A percentile compares a stretch with the other conserved stretches of the same genome.
Evolutionary conservation across 2,797 vertebrate species (phyloP).

Genomic region (Discoglossus pictus): DNA sequence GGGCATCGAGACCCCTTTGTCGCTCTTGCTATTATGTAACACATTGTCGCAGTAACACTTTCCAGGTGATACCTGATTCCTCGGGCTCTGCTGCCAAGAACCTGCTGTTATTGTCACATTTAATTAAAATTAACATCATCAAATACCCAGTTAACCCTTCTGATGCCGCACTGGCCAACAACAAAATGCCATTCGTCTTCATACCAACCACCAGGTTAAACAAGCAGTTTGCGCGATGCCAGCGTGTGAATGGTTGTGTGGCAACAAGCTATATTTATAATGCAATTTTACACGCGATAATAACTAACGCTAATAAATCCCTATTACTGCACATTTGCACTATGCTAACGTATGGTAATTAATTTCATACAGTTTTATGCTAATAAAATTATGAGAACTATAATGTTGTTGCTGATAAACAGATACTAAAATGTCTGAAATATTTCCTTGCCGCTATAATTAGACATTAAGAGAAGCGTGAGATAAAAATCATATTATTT

Average conservation of each 20-base stretch:
- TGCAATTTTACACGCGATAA: background rate
- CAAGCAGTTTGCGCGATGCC: background rate
- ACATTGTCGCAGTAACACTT: background rate
- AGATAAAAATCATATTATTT: no score
- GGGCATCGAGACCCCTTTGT: no score
- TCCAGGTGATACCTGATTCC: background rate
- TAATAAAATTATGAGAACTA: background rate
- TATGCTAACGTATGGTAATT: background rate
- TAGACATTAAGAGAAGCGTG: no score
- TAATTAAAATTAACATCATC: background rate
- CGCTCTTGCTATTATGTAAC: no score
- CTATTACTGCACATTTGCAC: no score
- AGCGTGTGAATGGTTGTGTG: background rate
- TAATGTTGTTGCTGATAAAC: background rate
- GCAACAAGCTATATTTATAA: background rate
- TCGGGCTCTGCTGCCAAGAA: background rate
- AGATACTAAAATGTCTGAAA: constrained; percentile 4
- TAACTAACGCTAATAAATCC: constrained; percentile 7
- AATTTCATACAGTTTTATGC: background rate
- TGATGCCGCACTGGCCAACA: background rate
- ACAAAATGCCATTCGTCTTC: no score
- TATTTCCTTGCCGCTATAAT: no score
- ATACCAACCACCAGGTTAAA: background rate
- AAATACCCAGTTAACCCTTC: background rate
- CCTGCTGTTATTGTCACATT: constrained; percentile 5